Conservation (phyloP, 2,797 vertebrate species). For the Numenius phaeopus region DNA sequence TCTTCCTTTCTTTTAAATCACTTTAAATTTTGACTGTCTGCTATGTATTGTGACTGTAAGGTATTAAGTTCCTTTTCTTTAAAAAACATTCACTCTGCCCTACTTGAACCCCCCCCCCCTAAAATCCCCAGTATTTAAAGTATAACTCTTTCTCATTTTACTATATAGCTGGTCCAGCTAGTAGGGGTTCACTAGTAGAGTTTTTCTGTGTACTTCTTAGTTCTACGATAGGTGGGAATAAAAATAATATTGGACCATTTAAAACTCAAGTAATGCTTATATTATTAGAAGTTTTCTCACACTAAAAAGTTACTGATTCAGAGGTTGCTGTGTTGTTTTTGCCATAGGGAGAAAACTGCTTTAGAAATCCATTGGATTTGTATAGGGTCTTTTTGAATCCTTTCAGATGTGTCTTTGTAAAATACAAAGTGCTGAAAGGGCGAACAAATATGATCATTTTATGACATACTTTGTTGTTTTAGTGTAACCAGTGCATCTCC, state of each 20-base stretch:
- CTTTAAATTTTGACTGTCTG: not conserved
- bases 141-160: not conserved
- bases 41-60: not conserved
- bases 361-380: not conserved
- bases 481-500: not conserved
- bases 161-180: not conserved
- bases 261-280: not conserved
- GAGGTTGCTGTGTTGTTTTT: not conserved
- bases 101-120: not conserved
- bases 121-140: not conserved
- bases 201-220: not conserved
- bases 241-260: not conserved
- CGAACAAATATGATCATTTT: not conserved
- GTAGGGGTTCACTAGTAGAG: not conserved
- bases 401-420: not conserved
- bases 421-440: not conserved
- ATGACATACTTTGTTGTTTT: not conserved
- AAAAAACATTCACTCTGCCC: not conserved
- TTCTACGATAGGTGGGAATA: not conserved
- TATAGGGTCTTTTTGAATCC: not conserved
- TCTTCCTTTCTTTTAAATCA: not conserved
- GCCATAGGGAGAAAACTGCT: not conserved
- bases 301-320: not conserved
- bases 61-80: not conserved
- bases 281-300: not conserved